Conservation (phyloP, 2,797 vertebrate species). For the Macropodus opercularis region DNA sequence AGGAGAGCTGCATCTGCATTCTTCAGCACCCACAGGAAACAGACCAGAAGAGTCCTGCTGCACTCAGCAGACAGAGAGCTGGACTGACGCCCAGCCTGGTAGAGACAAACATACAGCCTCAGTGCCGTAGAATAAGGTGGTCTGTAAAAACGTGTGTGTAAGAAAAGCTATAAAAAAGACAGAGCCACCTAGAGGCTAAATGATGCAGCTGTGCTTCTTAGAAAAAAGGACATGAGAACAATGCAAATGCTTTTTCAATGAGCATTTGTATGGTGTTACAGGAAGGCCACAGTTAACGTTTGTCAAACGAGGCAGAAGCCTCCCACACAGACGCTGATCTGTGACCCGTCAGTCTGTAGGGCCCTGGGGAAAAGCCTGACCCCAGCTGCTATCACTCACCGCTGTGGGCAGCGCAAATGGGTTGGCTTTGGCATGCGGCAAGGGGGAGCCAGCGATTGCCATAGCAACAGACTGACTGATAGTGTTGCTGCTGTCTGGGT, state of each 20-base stretch:
- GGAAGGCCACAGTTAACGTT: slow-evolving; percentile 8
- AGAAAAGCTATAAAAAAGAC: slow-evolving; percentile 7
- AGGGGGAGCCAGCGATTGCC: slow-evolving; percentile 92
- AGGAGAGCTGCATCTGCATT: slow-evolving; percentile 86
- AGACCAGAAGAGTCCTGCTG: slow-evolving; percentile 88
- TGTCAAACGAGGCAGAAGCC: slow-evolving; percentile 33
- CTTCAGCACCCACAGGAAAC: slow-evolving; percentile 94
- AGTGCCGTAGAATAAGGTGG: slow-evolving; percentile 33
- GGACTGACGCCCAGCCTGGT: slow-evolving; percentile 83
- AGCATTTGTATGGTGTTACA: slow-evolving; percentile 16
- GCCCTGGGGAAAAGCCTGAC: slow-evolving; percentile 55
- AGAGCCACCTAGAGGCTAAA: slow-evolving; percentile 60
- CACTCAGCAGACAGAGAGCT: slow-evolving; percentile 87
- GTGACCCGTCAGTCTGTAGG: slow-evolving; percentile 49
- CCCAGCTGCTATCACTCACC: slow-evolving; percentile 80
- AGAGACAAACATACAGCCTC: slow-evolving; percentile 50
- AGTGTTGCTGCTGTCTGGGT: slow-evolving; percentile 80
- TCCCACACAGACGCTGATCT: slow-evolving; percentile 50
- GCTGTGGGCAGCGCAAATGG: slow-evolving; percentile 81
- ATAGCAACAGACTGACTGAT: slow-evolving; percentile 93
- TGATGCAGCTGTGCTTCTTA: slow-evolving; percentile 26
- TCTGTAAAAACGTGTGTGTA: slow-evolving; percentile 43
- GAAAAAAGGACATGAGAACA: slow-evolving; percentile 17
- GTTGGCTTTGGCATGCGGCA: slow-evolving; percentile 84
- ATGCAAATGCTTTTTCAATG: slow-evolving; percentile 29